Evolutionary conservation across 2,113 vertebrate species (phyloP).

Genomic region (Catharus fuscescens): DNA sequence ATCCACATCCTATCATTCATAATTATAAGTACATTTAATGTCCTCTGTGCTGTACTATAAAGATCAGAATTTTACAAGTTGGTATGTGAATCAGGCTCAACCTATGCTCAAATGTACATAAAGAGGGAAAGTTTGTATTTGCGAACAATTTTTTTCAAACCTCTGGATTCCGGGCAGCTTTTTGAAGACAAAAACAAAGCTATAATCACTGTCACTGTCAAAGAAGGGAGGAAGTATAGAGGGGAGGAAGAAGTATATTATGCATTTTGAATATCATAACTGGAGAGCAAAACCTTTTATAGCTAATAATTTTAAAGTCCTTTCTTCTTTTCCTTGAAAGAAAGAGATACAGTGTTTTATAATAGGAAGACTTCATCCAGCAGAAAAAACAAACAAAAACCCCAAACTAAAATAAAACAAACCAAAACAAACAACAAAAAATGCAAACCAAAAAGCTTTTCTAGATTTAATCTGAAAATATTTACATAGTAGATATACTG

Average conservation of each 20-base stretch:
- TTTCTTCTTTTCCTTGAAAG: neutral
- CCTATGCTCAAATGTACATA: neutral
- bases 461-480: neutral
- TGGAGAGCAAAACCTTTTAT: neutral
- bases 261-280: neutral
- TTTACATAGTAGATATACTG: neutral
- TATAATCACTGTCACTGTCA: neutral
- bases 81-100: neutral
- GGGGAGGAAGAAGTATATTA: neutral
- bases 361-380: neutral
- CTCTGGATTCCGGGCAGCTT: neutral
- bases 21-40: neutral
- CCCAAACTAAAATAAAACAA: neutral
- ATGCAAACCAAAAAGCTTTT: neutral
- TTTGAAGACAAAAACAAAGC: neutral
- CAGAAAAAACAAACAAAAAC: neutral
- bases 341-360: neutral
- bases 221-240: neutral
- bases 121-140: neutral
- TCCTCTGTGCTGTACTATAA: neutral
- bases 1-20: neutral
- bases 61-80: neutral
- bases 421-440: neutral
- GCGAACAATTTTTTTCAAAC: neutral
- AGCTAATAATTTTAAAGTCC: neutral